These are phyloP conservation scores for Theretra japonica DNA, from an alignment of 2,888 invertebrate genomes.

Conservation along the genomic window DNA sequence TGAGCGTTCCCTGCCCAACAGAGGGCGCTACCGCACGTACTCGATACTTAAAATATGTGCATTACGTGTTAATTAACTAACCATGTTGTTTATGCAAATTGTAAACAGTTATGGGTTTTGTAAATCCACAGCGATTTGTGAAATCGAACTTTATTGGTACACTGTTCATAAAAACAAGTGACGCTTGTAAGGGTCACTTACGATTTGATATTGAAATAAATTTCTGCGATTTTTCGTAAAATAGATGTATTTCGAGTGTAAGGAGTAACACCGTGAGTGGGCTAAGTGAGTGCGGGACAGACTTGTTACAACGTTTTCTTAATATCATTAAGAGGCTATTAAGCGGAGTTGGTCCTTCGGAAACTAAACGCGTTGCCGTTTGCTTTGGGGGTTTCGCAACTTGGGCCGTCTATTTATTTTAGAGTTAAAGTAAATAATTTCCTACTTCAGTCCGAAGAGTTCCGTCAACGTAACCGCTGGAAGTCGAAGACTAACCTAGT, in stretches of 20 bases:
- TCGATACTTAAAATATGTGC: slow-evolving; percentile 7
- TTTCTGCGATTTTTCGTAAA: neutral
- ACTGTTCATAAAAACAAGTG: neutral
- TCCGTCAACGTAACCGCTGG: slow-evolving; percentile 21
- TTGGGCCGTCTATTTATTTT: slow-evolving; percentile 51
- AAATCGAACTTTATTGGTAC: neutral
- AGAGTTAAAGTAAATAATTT: slow-evolving; percentile 50
- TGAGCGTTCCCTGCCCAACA: slow-evolving; percentile 43
- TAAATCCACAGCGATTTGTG: neutral
- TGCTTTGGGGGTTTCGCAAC: slow-evolving; percentile 41
- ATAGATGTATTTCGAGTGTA: neutral
- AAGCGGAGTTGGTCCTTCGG: slow-evolving; percentile 49
- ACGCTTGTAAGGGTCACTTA: neutral
- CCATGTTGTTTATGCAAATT: neutral
- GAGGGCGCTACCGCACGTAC: neutral
- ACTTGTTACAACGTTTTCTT: slow-evolving; percentile 57
- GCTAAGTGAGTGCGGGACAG: neutral
- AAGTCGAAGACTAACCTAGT: neutral
- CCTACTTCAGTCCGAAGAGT: slow-evolving; percentile 32
- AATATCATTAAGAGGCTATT: slow-evolving; percentile 56
- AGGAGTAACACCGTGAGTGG: neutral
- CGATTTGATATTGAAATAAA: neutral
- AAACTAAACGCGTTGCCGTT: slow-evolving; percentile 49
- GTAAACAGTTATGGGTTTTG: neutral
- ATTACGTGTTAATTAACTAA: neutral